Base-by-base conservation (phyloP, 2,888 invertebrate species). In the Agapostemon virescens region DNA sequence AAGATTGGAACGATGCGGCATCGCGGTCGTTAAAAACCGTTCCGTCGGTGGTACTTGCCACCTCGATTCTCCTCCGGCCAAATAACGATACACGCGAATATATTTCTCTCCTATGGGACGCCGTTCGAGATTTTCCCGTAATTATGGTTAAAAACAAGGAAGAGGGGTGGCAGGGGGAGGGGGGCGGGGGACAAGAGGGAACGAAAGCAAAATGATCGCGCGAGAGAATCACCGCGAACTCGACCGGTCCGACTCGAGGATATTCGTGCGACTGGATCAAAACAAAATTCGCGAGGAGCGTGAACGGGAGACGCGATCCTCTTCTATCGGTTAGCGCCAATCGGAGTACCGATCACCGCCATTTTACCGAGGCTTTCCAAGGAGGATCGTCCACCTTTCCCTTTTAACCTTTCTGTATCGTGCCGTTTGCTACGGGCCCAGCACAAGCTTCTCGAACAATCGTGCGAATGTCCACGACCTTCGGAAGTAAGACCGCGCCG, bases 341-440 rank as follows among this genome's bases (percentile, higher is more conserved):
- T 89, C 89, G 83, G 85, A 88, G 89, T 88, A 87, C 88, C 88
- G 89, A 90, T 89, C 90, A 90, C 87, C 92, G 92, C 92, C 92
- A 92, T 92, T 92, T 92, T 92, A 90, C 82, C 84, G 85, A 84
- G 82, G 77, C 88, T 85, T 83, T 82, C 81, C 77, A 74, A 78
- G 64, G 74, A 82, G 75, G 72, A 83, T 83, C 80, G 80, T 83
- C 84, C 84, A 81, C 73, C 79, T 81, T 82, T 77, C 78, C 61
- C 67, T 79, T 82, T 82, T 83, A 85, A 85, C 74, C 81, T 83
- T 79, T 58, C 49, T 49, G 69, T 71, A 67, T 63, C 66, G 69
- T 72, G 81, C 20, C 66, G 55, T 55, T 55, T 17, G 55, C 77
- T 70, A 30, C 64, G 61, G n/a, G 11, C 33, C 4, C 20, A 52